These are phyloP conservation scores for Scaptomyza cyrtandrae DNA, from an alignment of 2,888 invertebrate species.

Conservation along the genomic window DNA sequence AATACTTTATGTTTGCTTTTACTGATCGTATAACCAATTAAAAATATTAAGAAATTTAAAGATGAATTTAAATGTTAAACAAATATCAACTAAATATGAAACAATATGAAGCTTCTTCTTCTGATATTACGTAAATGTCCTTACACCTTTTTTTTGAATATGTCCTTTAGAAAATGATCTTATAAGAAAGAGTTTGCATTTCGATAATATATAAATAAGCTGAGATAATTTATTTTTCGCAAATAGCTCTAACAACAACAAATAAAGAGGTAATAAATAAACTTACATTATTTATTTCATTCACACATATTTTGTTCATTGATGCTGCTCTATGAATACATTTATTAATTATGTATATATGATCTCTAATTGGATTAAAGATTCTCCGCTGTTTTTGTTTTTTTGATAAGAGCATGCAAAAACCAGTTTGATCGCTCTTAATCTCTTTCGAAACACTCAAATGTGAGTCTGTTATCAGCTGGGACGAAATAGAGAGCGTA, in stretches of 20 bases:
- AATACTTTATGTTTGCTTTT: background rate
- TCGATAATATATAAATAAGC: too few relatives aligned
- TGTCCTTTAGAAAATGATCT: too few relatives aligned
- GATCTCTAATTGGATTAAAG: background rate
- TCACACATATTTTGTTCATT: background rate
- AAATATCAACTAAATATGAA: too few relatives aligned
- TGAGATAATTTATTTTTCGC: background rate
- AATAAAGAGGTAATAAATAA: background rate
- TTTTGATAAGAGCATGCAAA: background rate
- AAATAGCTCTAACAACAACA: background rate
- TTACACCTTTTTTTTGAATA: background rate
- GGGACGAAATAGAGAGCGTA: background rate
- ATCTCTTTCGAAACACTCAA: background rate
- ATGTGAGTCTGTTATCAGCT: background rate
- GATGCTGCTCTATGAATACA: background rate
- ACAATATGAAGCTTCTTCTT: too few relatives aligned
- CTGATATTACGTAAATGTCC: background rate
- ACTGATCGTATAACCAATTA: background rate
- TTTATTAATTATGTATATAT: background rate
- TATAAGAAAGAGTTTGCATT: too few relatives aligned
- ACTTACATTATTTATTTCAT: constrained; percentile 1
- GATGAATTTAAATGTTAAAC: background rate
- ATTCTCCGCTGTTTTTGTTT: background rate
- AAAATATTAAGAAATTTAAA: background rate
- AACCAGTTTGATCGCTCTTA: background rate